phyloP scores from a whole-genome alignment of 2,888 invertebrate genomes.

The Ellobium chinense region DNA sequence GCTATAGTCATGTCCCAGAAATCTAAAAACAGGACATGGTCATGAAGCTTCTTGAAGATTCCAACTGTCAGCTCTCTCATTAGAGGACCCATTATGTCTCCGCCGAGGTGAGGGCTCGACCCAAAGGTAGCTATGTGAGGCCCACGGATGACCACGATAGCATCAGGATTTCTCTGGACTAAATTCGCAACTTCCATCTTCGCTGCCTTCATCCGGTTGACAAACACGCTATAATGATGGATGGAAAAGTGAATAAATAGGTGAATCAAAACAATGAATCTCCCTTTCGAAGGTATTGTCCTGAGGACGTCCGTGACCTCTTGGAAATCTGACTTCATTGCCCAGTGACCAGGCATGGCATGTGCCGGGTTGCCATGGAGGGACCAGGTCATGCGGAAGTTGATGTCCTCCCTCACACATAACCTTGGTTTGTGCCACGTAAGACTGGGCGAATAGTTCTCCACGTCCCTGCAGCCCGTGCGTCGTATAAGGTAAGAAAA shows the following conservation, averaged over 20 bases:
- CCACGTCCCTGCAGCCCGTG: neutral
- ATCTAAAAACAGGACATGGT: conserved; percentile 28
- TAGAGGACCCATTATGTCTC: conserved; percentile 5
- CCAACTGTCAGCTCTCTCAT: neutral
- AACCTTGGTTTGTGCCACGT: neutral
- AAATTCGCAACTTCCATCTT: neutral
- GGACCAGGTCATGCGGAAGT: conserved; percentile 6
- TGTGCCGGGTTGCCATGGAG: conserved; percentile 5
- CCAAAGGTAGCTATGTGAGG: conserved; percentile 18
- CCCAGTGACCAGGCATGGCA: neutral
- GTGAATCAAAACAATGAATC: neutral
- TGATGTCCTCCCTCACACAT: neutral
- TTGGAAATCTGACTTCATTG: neutral
- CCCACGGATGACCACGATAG: conserved; percentile 5
- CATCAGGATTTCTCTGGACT: neutral
- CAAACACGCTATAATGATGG: conserved; percentile 7
- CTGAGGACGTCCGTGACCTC: conserved; percentile 4
- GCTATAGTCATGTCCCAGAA: conserved; percentile 45
- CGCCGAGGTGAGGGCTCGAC: conserved; percentile 11
- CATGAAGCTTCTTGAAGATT: neutral
- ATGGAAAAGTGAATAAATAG: conserved; percentile 17
- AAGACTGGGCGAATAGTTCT: neutral
- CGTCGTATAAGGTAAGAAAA: neutral
- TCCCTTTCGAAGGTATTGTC: neutral
- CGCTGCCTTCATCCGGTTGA: neutral